Percentiles rank a stretch among this genome's conserved stretches.
Evolutionary conservation across 2,113 vertebrate genomes (phyloP).

Genomic region (Crotophaga sulcirostris): DNA sequence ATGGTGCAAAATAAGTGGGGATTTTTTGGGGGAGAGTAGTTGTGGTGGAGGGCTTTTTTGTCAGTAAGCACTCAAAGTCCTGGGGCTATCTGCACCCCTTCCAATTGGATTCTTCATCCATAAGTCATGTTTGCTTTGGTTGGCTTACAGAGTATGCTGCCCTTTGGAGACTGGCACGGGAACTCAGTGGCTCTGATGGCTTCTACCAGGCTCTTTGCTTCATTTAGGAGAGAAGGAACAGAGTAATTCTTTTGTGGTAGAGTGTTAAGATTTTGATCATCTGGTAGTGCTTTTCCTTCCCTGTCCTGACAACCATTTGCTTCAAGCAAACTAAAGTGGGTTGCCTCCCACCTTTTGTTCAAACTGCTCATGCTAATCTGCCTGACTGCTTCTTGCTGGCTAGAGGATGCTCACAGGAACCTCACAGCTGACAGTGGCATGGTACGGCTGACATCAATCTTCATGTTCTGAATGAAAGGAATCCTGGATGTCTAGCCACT

Average conservation of each 20-base stretch:
- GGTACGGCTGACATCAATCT: not conserved
- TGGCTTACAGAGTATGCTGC: not conserved
- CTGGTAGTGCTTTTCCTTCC: not conserved
- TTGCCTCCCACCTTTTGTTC: not conserved
- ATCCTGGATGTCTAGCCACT: not conserved
- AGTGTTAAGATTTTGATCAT: not conserved
- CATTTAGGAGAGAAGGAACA: not conserved
- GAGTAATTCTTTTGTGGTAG: fast-evolving
- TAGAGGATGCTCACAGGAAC: not conserved
- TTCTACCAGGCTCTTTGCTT: not conserved
- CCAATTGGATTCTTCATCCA: not conserved
- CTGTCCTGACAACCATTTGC: not conserved
- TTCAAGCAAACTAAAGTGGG: not conserved
- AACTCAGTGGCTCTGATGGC: not conserved
- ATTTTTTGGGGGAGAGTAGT: not conserved
- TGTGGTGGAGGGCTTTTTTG: not conserved
- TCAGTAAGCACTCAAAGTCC: not conserved
- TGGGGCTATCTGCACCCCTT: not conserved
- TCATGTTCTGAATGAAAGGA: not conserved
- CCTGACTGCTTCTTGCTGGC: not conserved
- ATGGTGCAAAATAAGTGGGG: not conserved
- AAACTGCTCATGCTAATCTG: not conserved
- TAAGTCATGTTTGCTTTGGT: not conserved
- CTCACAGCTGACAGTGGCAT: fast-evolving
- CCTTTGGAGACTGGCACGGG: not conserved